These are phyloP conservation scores for Myotis daubentonii DNA, from an alignment of 2,797 vertebrate genomes.

Conservation along the genomic window DNA sequence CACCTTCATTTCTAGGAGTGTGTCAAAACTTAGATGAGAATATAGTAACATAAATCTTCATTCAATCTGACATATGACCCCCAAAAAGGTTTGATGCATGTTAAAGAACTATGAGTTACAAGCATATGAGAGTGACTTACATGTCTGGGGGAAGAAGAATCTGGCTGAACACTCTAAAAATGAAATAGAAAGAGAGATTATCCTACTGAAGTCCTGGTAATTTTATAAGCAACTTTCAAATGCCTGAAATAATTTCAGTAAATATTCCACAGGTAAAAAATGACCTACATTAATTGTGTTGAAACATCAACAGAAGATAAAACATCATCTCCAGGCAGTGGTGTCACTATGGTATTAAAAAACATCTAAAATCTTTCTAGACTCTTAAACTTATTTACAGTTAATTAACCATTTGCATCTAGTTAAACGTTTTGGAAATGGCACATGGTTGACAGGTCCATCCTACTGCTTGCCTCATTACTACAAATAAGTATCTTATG, in stretches of 20 bases:
- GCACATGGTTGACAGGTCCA: not conserved
- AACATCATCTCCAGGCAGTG: not conserved
- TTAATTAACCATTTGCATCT: not conserved
- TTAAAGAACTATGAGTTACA: constrained; percentile 5
- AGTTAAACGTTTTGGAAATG: not conserved
- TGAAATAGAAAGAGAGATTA: constrained; percentile 76
- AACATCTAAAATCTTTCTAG: not conserved
- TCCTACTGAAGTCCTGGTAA: not conserved
- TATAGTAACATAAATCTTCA: constrained; percentile 29
- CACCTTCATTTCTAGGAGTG: not conserved
- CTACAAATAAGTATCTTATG: not conserved
- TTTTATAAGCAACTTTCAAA: constrained; percentile 53
- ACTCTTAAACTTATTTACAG: not conserved
- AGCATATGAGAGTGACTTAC: constrained; percentile 87
- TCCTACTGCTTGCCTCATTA: not conserved
- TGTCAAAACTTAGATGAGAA: constrained; percentile 20
- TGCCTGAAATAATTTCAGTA: constrained; percentile 36
- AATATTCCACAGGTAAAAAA: constrained; percentile 29
- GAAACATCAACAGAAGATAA: not conserved
- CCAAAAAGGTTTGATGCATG: not conserved
- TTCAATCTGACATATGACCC: not conserved
- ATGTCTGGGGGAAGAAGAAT: constrained; percentile 98
- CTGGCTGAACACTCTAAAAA: constrained; percentile 98
- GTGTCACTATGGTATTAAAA: not conserved
- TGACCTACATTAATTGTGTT: constrained; percentile 7